Evolutionary conservation across 2,888 invertebrate species (phyloP), one percentile per base, ranked within the genome.

Genomic region (Xanthia icteritia): DNA sequence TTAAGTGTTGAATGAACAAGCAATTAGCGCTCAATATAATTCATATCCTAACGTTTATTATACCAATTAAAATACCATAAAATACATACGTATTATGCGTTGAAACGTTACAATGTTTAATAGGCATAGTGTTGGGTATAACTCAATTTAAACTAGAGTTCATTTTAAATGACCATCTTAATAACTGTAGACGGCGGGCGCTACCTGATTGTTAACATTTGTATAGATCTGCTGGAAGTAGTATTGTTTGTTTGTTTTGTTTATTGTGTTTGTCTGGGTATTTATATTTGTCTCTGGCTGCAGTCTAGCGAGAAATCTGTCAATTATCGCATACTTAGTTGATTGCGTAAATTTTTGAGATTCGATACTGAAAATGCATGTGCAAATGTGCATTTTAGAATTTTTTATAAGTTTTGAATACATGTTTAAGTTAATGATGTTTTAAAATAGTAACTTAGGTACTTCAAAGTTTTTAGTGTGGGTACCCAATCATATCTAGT

Each of bases 131-230:
- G 91, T 89, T 90, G 90, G 85, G 90, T 93, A 91, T 95, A 96
- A 96, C 96, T 95, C 94, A 95, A 96, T 96, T 96, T 95, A 95
- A 96, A 95, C 93, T 92, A 94, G 93, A 91, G 90, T 90, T 89
- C 89, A 90, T 93, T 95, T 94, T 93, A 93, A 94, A 94, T 94
- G 92, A 93, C 91, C 92, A 90, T 92, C 91, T 93, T 94, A 94
- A 94, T 94, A 95, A 94, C 93, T 92, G 92, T 89, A 89, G 92
- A 80, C 89, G 89, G 78, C 15, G 56, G 90, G 90, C 90, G 94
- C 94, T 95, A 94, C 94, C 93, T 94, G 92, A 90, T 90, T 84
- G 90, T 87, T 56, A 76, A 86, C 89, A 68, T 69, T 51, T 79
- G 79, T 88, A 89, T 74, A 78, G 36, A 63, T 81, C 27, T 67